Conservation (phyloP, 2,113 vertebrate genomes). For the Rhinolophus sinicus region DNA sequence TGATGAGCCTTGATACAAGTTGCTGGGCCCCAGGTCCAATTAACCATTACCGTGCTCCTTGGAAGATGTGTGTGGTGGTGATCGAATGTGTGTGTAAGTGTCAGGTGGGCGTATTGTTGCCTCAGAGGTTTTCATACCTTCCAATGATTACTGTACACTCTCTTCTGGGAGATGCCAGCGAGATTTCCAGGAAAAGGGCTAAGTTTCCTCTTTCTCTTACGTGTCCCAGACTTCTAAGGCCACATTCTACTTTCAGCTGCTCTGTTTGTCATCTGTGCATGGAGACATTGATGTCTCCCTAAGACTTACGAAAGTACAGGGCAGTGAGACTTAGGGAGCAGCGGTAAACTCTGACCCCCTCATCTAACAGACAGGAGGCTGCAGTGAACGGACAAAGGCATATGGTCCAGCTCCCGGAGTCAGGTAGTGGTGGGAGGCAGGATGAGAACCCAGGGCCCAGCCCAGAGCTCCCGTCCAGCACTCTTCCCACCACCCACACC, state of each 20-base stretch:
- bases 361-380: background rate
- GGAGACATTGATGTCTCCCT: background rate
- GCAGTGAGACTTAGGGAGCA: background rate
- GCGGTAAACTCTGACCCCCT: background rate
- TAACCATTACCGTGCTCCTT: background rate
- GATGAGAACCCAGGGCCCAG: background rate
- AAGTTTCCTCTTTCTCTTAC: background rate
- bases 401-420: background rate
- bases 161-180: slow-evolving; percentile 14
- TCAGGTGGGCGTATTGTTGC: background rate
- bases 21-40: background rate
- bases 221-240: background rate
- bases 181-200: background rate
- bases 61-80: background rate
- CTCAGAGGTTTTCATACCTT: background rate
- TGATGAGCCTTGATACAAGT: background rate
- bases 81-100: background rate
- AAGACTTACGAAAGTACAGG: background rate
- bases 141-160: background rate
- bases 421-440: background rate
- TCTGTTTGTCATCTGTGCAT: background rate
- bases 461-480: background rate
- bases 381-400: background rate
- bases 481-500: accelerated
- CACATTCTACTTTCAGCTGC: background rate